Percentiles rank a stretch among this genome's conserved stretches.
These are phyloP conservation scores for Oscheius sp. DNA, from an alignment of 2,888 invertebrate genomes.

Conservation along the genomic window DNA sequence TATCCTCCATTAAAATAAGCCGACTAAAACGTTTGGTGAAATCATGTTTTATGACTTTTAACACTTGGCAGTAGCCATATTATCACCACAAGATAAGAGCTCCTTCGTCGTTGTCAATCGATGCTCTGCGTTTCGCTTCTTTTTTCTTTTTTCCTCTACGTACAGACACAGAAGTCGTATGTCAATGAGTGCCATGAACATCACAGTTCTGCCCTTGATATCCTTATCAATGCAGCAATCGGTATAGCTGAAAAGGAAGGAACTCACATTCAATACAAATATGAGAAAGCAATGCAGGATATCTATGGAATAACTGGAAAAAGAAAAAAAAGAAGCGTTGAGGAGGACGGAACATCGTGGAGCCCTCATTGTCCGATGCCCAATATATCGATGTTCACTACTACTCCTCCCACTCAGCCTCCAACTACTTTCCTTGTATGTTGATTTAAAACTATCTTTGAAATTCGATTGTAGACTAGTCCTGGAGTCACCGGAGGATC, in stretches of 20 bases:
- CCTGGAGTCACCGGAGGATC: background rate
- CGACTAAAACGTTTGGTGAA: too few species aligned
- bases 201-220: slow-evolving; percentile 1
- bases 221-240: background rate
- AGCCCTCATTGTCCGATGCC: slow-evolving; percentile 39
- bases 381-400: slow-evolving; percentile 41
- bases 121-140: background rate
- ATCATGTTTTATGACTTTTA: too few species aligned
- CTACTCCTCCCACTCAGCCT: background rate
- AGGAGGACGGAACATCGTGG: background rate
- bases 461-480: background rate
- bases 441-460: too few species aligned
- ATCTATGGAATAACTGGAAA: background rate
- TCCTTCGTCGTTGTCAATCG: too few species aligned
- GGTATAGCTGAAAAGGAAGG: background rate
- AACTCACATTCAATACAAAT: background rate
- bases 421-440: background rate
- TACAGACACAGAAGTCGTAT: too few species aligned
- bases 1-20: too few species aligned
- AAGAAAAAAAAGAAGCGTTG: background rate
- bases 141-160: background rate
- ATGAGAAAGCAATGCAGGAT: background rate
- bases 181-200: background rate
- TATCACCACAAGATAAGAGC: too few species aligned
- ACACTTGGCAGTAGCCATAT: too few species aligned